phyloP scores from a whole-genome alignment of 2,888 invertebrate genomes.

The Mantis religiosa region DNA sequence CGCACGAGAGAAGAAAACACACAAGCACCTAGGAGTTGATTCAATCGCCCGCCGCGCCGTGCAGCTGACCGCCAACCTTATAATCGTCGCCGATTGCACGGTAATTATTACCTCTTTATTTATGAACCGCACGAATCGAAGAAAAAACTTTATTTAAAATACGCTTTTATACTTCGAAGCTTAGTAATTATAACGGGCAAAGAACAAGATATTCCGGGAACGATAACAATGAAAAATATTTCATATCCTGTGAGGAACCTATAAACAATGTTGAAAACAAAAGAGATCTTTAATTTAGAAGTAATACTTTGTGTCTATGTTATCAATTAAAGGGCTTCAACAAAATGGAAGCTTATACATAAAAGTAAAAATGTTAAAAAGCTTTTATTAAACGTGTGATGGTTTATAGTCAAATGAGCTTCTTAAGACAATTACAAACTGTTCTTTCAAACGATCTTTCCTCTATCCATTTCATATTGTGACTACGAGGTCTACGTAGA shows the following conservation, averaged over 20 bases:
- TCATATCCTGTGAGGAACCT: too few relatives aligned
- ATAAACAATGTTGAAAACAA: too few relatives aligned
- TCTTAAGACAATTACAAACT: too few relatives aligned
- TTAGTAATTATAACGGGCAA: not conserved
- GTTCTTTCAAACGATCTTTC: too few relatives aligned
- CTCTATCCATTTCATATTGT: too few relatives aligned
- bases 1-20: not conserved
- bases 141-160: not conserved
- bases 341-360: too few relatives aligned
- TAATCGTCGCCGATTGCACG: too few relatives aligned
- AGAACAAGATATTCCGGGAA: not conserved
- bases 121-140: not conserved
- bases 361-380: too few relatives aligned
- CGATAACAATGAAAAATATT: not conserved
- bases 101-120: not conserved
- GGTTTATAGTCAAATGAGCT: too few relatives aligned
- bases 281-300: not conserved
- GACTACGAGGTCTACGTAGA: too few relatives aligned
- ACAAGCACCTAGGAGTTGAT: not conserved
- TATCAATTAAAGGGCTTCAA: too few relatives aligned
- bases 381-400: too few relatives aligned
- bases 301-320: not conserved
- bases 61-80: not conserved
- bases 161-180: not conserved
- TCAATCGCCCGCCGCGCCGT: not conserved